Conservation (phyloP, 2,888 invertebrate species). For the Scaptodrosophila latifasciaeformis region DNA sequence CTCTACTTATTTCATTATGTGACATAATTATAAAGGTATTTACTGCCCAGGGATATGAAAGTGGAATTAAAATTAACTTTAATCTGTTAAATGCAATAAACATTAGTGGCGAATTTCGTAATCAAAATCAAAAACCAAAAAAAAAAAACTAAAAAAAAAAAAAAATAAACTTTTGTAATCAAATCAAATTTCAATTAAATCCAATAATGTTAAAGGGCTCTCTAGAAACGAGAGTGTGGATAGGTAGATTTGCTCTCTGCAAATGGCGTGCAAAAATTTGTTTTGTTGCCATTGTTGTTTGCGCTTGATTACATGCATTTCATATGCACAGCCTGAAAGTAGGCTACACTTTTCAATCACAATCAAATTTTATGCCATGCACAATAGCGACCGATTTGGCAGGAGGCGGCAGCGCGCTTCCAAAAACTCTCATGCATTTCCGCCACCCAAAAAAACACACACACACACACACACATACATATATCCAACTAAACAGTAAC, state of each 20-base stretch:
- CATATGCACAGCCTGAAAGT: slow-evolving; percentile 61
- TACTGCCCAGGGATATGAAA: slow-evolving; percentile 13
- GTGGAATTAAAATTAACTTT: slow-evolving; percentile 3
- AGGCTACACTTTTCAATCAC: slow-evolving; percentile 69
- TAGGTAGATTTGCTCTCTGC: no score
- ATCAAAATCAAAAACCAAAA: no score
- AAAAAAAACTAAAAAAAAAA: neutral
- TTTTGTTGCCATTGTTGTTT: neutral
- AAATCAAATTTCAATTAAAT: slow-evolving; percentile 63
- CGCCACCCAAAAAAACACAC: slow-evolving; percentile 31
- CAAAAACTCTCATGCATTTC: slow-evolving; percentile 53
- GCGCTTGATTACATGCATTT: slow-evolving; percentile 64
- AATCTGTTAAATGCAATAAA: no score
- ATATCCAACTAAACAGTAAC: slow-evolving; percentile 26
- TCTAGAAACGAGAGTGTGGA: no score
- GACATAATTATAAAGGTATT: slow-evolving; percentile 58
- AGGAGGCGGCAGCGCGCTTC: slow-evolving; percentile 8
- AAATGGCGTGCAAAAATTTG: slow-evolving; percentile 38
- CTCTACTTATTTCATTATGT: slow-evolving; percentile 17
- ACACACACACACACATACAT: no score
- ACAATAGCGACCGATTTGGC: slow-evolving; percentile 3
- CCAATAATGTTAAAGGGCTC: neutral
- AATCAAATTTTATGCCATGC: slow-evolving; percentile 60
- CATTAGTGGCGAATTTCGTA: no score
- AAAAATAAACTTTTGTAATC: slow-evolving; percentile 37